phyloP scores from a whole-genome alignment of 2,888 invertebrate species.

The Mythimna albipuncta region DNA sequence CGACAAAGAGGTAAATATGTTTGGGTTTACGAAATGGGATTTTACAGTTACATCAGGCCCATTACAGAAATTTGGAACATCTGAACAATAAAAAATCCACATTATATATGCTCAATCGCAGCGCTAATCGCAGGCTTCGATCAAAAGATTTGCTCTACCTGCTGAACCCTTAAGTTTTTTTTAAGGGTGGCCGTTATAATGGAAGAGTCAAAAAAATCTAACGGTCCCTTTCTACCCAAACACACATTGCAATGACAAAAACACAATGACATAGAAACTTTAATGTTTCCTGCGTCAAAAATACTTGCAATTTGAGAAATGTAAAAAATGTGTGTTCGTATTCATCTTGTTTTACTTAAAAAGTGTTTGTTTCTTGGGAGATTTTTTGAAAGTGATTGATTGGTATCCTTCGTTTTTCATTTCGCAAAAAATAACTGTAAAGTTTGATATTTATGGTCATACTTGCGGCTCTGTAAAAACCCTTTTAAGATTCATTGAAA shows the following conservation, averaged over 20 bases:
- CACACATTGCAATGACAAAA: slow-evolving; percentile 87
- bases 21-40: slow-evolving; percentile 46
- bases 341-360: slow-evolving; percentile 54
- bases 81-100: slow-evolving; percentile 73
- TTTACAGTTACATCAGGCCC: slow-evolving; percentile 80
- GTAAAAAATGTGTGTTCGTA: slow-evolving; percentile 57
- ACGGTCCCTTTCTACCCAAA: slow-evolving; percentile 85
- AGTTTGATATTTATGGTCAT: slow-evolving; percentile 8
- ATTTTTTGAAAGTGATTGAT: slow-evolving; percentile 51
- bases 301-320: slow-evolving; percentile 74
- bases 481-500: slow-evolving; percentile 10
- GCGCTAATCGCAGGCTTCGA: slow-evolving; percentile 82
- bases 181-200: slow-evolving; percentile 87
- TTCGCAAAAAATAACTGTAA: slow-evolving; percentile 45
- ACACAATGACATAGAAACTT: slow-evolving; percentile 86
- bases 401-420: slow-evolving; percentile 32
- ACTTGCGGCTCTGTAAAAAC: slow-evolving; percentile 17
- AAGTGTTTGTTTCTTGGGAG: slow-evolving; percentile 54
- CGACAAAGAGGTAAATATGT: slow-evolving; percentile 61
- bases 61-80: slow-evolving; percentile 77
- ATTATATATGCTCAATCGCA: slow-evolving; percentile 81
- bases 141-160: slow-evolving; percentile 88
- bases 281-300: slow-evolving; percentile 84
- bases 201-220: slow-evolving; percentile 81
- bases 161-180: slow-evolving; percentile 81